These are phyloP conservation scores for Siphlonurus alternatus DNA, from an alignment of 2,888 invertebrate species.

Conservation along the genomic window DNA sequence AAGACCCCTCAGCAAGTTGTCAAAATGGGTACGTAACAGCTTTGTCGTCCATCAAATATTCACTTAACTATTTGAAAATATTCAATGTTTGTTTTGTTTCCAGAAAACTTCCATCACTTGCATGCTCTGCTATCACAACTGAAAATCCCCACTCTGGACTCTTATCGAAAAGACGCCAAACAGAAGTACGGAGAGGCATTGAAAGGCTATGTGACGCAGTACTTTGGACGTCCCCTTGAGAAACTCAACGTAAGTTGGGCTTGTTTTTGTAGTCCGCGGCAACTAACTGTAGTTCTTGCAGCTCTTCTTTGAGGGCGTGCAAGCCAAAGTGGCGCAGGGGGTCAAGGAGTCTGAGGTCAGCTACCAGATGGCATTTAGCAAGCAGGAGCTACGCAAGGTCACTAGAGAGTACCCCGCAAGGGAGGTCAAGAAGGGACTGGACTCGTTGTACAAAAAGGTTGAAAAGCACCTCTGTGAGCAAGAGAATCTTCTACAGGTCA, in stretches of 20 bases:
- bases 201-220: slow-evolving; percentile 79
- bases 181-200: slow-evolving; percentile 78
- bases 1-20: slow-evolving; percentile 88
- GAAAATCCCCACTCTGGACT: slow-evolving; percentile 78
- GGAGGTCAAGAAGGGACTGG: slow-evolving; percentile 84
- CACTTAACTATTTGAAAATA: not conserved
- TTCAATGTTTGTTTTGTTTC: slow-evolving; percentile 19
- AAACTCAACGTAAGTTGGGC: slow-evolving; percentile 58
- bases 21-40: slow-evolving; percentile 50
- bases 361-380: slow-evolving; percentile 93
- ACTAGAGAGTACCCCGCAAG: slow-evolving; percentile 87
- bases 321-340: slow-evolving; percentile 81
- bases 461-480: slow-evolving; percentile 95
- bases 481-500: slow-evolving; percentile 69
- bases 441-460: slow-evolving; percentile 85
- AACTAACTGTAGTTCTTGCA: slow-evolving; percentile 26
- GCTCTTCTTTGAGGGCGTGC: slow-evolving; percentile 94
- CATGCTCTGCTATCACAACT: slow-evolving; percentile 70
- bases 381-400: slow-evolving; percentile 88
- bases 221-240: slow-evolving; percentile 85
- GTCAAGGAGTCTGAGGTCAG: slow-evolving; percentile 95
- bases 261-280: not conserved
- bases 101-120: slow-evolving; percentile 91
- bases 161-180: slow-evolving; percentile 77
- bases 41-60: not conserved